Conservation (phyloP, 2,797 vertebrate genomes). For the Parauchenoglanis ngamensis region DNA sequence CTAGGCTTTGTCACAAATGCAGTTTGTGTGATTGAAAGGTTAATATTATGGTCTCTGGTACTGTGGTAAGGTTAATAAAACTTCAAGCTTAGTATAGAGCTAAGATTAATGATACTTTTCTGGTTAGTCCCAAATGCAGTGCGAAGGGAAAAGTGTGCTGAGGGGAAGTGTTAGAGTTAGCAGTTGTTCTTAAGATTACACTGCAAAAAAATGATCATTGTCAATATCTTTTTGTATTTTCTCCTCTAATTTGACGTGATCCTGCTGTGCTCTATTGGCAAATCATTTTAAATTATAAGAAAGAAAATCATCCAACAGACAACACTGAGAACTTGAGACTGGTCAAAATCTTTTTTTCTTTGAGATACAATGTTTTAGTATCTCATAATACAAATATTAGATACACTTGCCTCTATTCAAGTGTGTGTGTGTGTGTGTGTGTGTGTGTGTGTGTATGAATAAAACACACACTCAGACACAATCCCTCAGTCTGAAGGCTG, state of each 20-base stretch:
- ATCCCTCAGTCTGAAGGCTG: slow-evolving; percentile 13
- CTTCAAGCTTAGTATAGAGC: not conserved
- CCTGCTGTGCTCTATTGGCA: too few species aligned
- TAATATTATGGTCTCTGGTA: not conserved
- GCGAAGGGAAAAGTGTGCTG: not conserved
- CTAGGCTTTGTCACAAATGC: not conserved
- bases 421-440: slow-evolving; percentile 9
- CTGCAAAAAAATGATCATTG: not conserved
- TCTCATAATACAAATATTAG: not conserved
- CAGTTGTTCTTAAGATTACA: not conserved
- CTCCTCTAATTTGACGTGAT: too few species aligned
- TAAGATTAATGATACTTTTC: not conserved
- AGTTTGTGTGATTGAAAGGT: not conserved
- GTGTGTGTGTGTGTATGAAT: not conserved
- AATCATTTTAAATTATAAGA: not conserved
- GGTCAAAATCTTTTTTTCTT: not conserved
- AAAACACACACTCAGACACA: slow-evolving; percentile 26
- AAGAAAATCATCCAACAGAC: not conserved
- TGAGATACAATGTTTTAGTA: not conserved
- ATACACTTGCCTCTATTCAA: not conserved
- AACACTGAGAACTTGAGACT: not conserved
- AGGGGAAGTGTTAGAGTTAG: not conserved
- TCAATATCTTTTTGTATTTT: not conserved
- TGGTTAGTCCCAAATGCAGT: not conserved
- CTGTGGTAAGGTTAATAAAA: not conserved